A percentile compares a stretch with the other conserved stretches of the same genome.
phyloP scores from a whole-genome alignment of 2,888 invertebrate genomes.

The Euclidia mi region DNA sequence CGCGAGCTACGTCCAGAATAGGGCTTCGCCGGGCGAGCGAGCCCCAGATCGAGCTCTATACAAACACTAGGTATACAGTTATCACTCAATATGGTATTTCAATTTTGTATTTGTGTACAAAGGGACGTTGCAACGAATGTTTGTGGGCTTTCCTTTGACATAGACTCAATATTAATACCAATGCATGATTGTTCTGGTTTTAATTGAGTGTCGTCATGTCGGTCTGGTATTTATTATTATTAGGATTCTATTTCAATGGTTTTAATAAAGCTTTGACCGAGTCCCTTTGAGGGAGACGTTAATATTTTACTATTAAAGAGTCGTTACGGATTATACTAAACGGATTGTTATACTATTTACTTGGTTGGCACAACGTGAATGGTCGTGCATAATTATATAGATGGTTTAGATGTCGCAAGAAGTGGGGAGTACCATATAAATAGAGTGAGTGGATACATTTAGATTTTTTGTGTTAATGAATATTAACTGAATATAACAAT shows the following conservation, averaged over 20 bases:
- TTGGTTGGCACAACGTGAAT: too few species aligned
- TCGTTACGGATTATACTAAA: too few species aligned
- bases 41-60: slow-evolving; percentile 5
- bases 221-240: slow-evolving; percentile 1
- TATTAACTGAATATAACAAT: too few species aligned
- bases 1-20: slow-evolving; percentile 1
- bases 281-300: slow-evolving; percentile 1
- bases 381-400: too few species aligned
- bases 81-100: slow-evolving; percentile 14
- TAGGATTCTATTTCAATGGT: neutral
- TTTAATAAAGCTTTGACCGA: slow-evolving; percentile 2
- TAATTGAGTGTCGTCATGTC: slow-evolving; percentile 6
- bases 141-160: slow-evolving; percentile 15
- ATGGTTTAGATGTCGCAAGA: too few species aligned
- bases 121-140: slow-evolving; percentile 10
- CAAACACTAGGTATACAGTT: slow-evolving; percentile 7
- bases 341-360: too few species aligned
- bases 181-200: slow-evolving; percentile 13
- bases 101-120: slow-evolving; percentile 17
- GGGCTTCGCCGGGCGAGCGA: neutral
- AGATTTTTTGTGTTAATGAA: too few species aligned
- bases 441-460: too few species aligned
- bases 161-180: neutral
- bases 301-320: too few species aligned
- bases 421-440: too few species aligned